These are phyloP conservation scores for Argyresthia albistria DNA, from an alignment of 2,888 invertebrate species.

Conservation along the genomic window DNA sequence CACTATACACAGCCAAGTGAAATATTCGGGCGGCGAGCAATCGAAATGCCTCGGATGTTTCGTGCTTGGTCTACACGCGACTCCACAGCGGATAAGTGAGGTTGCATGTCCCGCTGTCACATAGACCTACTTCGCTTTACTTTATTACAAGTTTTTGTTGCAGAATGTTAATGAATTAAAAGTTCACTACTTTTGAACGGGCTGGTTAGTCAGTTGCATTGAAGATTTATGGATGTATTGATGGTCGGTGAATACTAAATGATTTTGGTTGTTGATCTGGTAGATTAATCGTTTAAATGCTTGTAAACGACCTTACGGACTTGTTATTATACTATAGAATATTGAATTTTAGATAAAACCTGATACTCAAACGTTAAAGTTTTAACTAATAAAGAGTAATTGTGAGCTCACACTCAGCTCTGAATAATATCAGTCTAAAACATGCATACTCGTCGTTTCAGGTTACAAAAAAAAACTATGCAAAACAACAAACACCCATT, in stretches of 20 bases:
- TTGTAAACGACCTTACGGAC: too few species aligned
- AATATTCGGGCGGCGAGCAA: slow-evolving; percentile 32
- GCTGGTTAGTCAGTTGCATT: slow-evolving; percentile 14
- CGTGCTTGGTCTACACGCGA: slow-evolving; percentile 24
- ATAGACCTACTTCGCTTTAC: slow-evolving; percentile 29
- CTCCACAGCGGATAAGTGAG: slow-evolving; percentile 60
- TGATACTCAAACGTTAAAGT: too few species aligned
- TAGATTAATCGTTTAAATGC: too few species aligned
- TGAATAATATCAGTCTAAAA: not conserved
- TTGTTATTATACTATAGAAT: too few species aligned
- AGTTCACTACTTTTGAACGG: slow-evolving; percentile 19
- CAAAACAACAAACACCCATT: not conserved
- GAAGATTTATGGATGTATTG: not conserved
- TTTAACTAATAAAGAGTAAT: too few species aligned
- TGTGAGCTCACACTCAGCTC: too few species aligned
- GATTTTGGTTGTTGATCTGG: too few species aligned
- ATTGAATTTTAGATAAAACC: too few species aligned
- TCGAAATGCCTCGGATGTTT: slow-evolving; percentile 32
- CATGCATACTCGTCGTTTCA: too few species aligned
- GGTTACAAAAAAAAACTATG: not conserved
- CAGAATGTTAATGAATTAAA: slow-evolving; percentile 31
- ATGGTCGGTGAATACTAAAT: too few species aligned
- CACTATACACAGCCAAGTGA: slow-evolving; percentile 11
- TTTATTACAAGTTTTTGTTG: slow-evolving; percentile 51
- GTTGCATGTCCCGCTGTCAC: slow-evolving; percentile 59